Evolutionary conservation across 2,113 vertebrate genomes (phyloP).

Genomic region (Peromyscus leucopus): DNA sequence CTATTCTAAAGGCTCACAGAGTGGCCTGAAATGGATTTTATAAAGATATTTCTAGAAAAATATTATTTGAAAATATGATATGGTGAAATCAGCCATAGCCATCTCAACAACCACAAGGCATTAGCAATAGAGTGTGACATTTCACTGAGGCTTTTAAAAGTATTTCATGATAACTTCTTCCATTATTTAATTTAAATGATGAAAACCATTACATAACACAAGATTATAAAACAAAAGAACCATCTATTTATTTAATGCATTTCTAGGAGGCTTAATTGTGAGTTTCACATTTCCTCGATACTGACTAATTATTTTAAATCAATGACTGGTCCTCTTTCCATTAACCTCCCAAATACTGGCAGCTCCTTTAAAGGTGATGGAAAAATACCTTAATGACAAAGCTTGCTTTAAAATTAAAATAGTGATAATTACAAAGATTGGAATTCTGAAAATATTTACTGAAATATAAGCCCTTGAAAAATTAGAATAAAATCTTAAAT

Average conservation of each 20-base stretch:
- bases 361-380: constrained; percentile 7
- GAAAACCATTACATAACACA: constrained; percentile 21
- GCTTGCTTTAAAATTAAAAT: constrained; percentile 64
- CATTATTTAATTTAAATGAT: constrained; percentile 60
- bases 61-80: constrained; percentile 38
- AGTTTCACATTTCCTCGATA: constrained; percentile 25
- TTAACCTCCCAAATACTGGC: constrained; percentile 54
- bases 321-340: constrained; percentile 25
- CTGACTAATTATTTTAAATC: constrained; percentile 27
- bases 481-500: constrained; percentile 3
- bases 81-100: constrained; percentile 13
- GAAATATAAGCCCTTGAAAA: not conserved
- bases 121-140: not conserved
- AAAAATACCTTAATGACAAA: constrained; percentile 40
- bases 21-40: not conserved
- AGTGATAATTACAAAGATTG: not conserved
- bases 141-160: constrained; percentile 33
- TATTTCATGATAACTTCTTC: not conserved
- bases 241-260: constrained; percentile 50
- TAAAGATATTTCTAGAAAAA: constrained; percentile 61
- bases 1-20: constrained; percentile 12
- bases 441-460: constrained; percentile 39
- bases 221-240: constrained; percentile 9
- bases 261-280: not conserved
- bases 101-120: constrained; percentile 31